phyloP scores from a whole-genome alignment of 2,113 vertebrate species.

The Hippocampus guttulatus region DNA sequence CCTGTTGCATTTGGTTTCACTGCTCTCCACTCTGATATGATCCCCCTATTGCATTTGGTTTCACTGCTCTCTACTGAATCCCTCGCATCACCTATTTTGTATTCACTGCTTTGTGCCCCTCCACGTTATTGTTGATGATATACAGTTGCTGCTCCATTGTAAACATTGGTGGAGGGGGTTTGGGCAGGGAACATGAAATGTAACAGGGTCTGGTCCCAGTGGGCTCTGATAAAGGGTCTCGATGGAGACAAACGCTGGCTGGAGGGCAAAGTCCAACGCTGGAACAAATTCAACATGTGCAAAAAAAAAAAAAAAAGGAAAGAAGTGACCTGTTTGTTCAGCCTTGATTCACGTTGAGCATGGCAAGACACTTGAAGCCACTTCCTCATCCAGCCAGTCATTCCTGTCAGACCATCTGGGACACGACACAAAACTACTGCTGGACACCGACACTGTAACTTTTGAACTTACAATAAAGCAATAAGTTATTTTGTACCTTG shows the following conservation, averaged over 20 bases:
- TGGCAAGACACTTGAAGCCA: conserved; percentile 21
- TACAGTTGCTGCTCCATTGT: conserved; percentile 55
- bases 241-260: conserved; percentile 42
- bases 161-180: conserved; percentile 40
- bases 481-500: conserved; percentile 78
- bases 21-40: conserved; percentile 49
- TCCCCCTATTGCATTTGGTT: conserved; percentile 54
- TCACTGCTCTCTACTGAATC: conserved; percentile 39
- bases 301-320: conserved; percentile 9
- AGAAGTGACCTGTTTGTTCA: conserved; percentile 51
- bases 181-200: conserved; percentile 54
- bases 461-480: conserved; percentile 77
- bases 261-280: conserved; percentile 50
- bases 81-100: conserved; percentile 38
- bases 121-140: conserved; percentile 48
- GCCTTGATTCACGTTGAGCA: conserved; percentile 50
- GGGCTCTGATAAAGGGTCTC: conserved; percentile 48
- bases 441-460: conserved; percentile 79
- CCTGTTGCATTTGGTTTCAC: conserved; percentile 55
- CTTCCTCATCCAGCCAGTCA: conserved; percentile 50
- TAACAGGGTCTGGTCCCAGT: conserved; percentile 61
- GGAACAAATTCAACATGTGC: conserved; percentile 36
- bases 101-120: conserved; percentile 37
- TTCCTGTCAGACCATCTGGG: conserved; percentile 56
- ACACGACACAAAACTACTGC: conserved; percentile 69